These are phyloP conservation scores for Stegostoma tigrinum DNA, from an alignment of 2,113 vertebrate genomes.

Conservation along the genomic window DNA sequence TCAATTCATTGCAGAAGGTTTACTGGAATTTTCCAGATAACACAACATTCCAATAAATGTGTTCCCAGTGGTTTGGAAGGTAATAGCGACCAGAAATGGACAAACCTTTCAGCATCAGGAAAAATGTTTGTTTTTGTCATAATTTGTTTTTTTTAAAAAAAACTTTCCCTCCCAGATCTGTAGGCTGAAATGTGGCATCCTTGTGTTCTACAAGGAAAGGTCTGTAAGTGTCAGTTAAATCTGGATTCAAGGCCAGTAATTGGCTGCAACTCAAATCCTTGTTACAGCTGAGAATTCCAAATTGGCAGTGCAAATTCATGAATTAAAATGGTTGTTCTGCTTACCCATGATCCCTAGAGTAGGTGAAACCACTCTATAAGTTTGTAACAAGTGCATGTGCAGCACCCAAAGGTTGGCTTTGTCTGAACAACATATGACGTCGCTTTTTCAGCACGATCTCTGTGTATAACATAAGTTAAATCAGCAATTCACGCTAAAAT, in stretches of 20 bases:
- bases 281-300: neutral
- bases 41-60: constrained; percentile 15
- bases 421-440: neutral
- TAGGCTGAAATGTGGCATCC: neutral
- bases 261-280: neutral
- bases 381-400: neutral
- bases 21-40: neutral
- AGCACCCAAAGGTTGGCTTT: neutral
- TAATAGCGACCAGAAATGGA: neutral
- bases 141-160: neutral
- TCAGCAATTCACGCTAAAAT: neutral
- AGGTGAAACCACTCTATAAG: neutral
- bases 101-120: constrained; percentile 1
- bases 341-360: constrained; percentile 21
- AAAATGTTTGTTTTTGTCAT: neutral
- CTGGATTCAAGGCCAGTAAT: neutral
- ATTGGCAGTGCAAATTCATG: neutral
- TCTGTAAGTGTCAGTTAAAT: neutral
- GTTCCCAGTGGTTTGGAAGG: constrained; percentile 18
- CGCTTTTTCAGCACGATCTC: neutral
- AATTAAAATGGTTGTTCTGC: neutral
- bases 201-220: neutral
- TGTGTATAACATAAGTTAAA: neutral
- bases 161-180: neutral
- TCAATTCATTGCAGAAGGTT: neutral